Percentiles rank a stretch among this genome's conserved stretches.
Evolutionary conservation across 2,797 vertebrate species (phyloP).

Genomic region (Xenopus petersii): DNA sequence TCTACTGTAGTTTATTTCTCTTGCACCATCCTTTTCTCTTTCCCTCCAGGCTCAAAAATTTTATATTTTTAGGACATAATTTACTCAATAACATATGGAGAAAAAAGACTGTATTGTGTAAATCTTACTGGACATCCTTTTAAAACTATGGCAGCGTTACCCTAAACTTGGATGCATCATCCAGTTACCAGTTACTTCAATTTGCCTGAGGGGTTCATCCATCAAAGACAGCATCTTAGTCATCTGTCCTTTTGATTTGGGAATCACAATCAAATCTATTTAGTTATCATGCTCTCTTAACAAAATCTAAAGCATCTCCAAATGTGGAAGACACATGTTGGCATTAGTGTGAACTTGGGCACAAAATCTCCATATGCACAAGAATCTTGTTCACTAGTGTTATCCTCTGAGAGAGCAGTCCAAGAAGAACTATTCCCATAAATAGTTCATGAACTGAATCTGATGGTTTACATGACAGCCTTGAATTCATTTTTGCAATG

Average conservation of each 20-base stretch:
- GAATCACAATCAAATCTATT: constrained; percentile 46
- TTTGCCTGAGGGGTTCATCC: constrained; percentile 31
- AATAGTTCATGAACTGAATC: constrained; percentile 77
- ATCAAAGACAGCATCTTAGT: constrained; percentile 37
- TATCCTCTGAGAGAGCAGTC: constrained; percentile 71
- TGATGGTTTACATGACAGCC: constrained; percentile 72
- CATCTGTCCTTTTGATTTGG: constrained; percentile 45
- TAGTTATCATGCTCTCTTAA: constrained; percentile 35
- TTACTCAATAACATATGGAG: too few relatives aligned
- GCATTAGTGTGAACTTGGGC: constrained; percentile 65
- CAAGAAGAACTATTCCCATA: constrained; percentile 79
- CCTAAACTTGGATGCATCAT: too few relatives aligned
- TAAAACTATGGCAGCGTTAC: too few relatives aligned
- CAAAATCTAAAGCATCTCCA: constrained; percentile 53
- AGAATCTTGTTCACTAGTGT: constrained; percentile 6
- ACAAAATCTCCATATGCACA: constrained; percentile 21
- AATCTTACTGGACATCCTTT: too few relatives aligned
- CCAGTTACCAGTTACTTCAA: background rate
- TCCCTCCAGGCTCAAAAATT: too few relatives aligned
- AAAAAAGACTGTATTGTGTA: too few relatives aligned
- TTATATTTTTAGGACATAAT: too few relatives aligned
- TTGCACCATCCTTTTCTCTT: too few relatives aligned
- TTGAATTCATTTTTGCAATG: constrained; percentile 67
- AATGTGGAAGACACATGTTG: constrained; percentile 82
- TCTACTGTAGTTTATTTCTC: too few relatives aligned